phyloP scores from a whole-genome alignment of 2,888 invertebrate species.

The Conistra vaccinii region DNA sequence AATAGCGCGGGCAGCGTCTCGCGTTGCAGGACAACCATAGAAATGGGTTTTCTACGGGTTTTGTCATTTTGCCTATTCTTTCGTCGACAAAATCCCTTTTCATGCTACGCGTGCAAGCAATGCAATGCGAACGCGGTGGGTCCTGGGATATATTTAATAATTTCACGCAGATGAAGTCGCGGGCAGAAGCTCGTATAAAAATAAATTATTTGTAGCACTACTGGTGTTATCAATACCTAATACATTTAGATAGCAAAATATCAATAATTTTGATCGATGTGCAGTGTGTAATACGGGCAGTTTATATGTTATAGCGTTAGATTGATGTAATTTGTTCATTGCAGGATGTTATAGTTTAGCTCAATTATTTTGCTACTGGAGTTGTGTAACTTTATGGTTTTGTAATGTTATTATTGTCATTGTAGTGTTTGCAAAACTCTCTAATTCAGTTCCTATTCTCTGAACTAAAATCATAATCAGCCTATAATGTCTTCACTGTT shows the following conservation, averaged over 20 bases:
- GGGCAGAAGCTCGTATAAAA: not conserved
- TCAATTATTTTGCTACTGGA: constrained; percentile 27
- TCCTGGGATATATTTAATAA: no score
- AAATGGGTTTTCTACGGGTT: no score
- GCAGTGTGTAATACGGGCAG: not conserved
- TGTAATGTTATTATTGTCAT: constrained; percentile 14
- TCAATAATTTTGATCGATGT: constrained; percentile 32
- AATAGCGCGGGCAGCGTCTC: not conserved
- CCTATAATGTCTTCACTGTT: no score
- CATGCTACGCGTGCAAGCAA: not conserved
- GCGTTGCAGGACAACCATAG: no score
- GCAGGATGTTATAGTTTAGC: constrained; percentile 47
- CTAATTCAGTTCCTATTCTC: no score
- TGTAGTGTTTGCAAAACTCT: not conserved
- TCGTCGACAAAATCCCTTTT: no score
- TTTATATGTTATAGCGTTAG: not conserved
- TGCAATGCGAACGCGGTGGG: no score
- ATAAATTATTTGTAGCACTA: constrained; percentile 10
- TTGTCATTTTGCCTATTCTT: no score
- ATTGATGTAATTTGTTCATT: constrained; percentile 22
- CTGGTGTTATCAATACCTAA: constrained; percentile 30
- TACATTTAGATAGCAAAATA: constrained; percentile 25
- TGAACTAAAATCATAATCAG: no score
- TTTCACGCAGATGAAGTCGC: no score
- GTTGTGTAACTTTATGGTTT: not conserved